Evolutionary conservation across 2,797 vertebrate genomes (phyloP).

Genomic region (Lagodon rhomboides): DNA sequence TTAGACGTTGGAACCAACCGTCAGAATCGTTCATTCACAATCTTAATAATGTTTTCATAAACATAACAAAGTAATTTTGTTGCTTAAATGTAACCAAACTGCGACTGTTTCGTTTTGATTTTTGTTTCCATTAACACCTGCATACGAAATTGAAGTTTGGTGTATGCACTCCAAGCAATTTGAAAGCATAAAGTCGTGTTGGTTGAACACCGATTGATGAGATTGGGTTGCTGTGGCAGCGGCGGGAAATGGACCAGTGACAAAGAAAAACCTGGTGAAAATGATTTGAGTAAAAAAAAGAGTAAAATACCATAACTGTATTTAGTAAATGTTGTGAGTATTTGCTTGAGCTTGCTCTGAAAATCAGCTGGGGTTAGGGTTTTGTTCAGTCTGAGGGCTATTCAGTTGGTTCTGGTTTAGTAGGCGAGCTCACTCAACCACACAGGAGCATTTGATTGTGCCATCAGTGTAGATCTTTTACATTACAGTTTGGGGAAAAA

Average conservation of each 20-base stretch:
- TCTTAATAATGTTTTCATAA: too few species aligned
- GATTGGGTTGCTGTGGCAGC: background rate
- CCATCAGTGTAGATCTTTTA: constrained; percentile 65
- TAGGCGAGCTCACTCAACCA: constrained; percentile 41
- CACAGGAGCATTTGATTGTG: constrained; percentile 62
- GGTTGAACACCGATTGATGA: too few species aligned
- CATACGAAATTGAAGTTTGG: too few species aligned
- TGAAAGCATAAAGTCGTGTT: too few species aligned
- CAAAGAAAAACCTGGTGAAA: constrained; percentile 48
- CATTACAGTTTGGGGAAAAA: constrained; percentile 44
- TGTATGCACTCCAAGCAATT: too few species aligned
- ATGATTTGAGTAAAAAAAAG: constrained; percentile 1
- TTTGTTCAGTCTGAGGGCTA: constrained; percentile 54
- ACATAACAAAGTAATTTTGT: too few species aligned
- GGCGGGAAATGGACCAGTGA: constrained; percentile 52
- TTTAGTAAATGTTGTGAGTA: constrained; percentile 61
- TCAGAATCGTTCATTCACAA: too few species aligned
- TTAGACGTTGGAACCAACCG: too few species aligned
- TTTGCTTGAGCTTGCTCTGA: constrained; percentile 53
- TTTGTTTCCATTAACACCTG: too few species aligned
- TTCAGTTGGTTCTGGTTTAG: constrained; percentile 33
- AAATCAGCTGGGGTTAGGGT: constrained; percentile 36
- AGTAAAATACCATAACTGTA: constrained; percentile 45
- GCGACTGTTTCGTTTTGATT: too few species aligned
- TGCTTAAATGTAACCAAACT: too few species aligned